These are phyloP conservation scores for Sweltsa coloradensis DNA, from an alignment of 1,140 invertebrate species.

Conservation along the genomic window DNA sequence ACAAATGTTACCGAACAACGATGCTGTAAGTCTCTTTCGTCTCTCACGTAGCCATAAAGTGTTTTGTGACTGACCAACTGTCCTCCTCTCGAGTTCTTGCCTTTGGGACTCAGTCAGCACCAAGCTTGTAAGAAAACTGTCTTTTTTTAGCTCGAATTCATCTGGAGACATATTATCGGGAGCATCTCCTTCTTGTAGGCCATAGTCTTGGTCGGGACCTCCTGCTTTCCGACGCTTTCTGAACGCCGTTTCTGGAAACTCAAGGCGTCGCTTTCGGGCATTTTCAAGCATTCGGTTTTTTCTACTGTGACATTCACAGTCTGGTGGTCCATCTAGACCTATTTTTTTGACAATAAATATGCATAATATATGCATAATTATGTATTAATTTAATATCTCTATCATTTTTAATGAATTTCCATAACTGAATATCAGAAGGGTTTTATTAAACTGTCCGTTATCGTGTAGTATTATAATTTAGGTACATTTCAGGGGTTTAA, in stretches of 20 bases:
- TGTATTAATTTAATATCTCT: too few species aligned
- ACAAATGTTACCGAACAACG: conserved; percentile 3
- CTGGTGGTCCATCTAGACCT: too few species aligned
- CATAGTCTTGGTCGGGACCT: conserved; percentile 6
- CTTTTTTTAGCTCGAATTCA: background rate
- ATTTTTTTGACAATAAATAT: too few species aligned
- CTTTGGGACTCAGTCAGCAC: background rate
- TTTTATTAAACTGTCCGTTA: too few species aligned
- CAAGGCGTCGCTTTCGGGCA: background rate
- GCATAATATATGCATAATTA: too few species aligned
- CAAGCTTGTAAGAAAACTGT: background rate
- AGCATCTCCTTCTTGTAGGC: background rate
- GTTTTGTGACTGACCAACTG: background rate
- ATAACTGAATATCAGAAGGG: too few species aligned
- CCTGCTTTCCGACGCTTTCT: background rate
- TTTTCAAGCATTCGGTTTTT: too few species aligned
- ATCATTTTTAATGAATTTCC: too few species aligned
- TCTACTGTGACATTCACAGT: too few species aligned
- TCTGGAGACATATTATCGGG: background rate
- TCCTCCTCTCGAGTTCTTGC: background rate
- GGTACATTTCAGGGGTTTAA: too few species aligned
- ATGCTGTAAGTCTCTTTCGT: conserved; percentile 3
- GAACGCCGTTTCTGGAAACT: background rate
- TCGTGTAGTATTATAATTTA: too few species aligned
- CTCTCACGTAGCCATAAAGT: background rate